These are phyloP conservation scores for Promerops cafer DNA, from an alignment of 2,113 vertebrate genomes.

Conservation along the genomic window DNA sequence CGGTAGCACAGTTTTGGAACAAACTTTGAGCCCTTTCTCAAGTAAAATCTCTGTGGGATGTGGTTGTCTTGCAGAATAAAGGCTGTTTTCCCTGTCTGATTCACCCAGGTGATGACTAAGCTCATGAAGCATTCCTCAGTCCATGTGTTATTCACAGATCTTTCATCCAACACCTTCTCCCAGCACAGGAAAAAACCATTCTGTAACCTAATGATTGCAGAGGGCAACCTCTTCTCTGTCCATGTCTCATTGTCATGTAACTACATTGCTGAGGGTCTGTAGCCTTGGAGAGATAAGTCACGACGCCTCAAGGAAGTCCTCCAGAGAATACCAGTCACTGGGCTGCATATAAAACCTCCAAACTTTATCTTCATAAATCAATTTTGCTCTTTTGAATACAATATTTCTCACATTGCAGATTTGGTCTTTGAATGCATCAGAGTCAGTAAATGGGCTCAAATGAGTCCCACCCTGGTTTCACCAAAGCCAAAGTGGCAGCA, in stretches of 20 bases:
- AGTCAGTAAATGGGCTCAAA: not conserved
- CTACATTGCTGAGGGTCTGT: not conserved
- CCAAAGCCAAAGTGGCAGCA: not conserved
- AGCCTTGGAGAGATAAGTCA: not conserved
- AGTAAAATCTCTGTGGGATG: not conserved
- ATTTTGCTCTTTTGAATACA: not conserved
- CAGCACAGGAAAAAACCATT: accelerated
- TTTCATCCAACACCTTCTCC: not conserved
- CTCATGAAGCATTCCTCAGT: not conserved
- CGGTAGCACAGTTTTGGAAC: not conserved
- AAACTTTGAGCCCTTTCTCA: not conserved
- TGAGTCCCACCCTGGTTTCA: not conserved
- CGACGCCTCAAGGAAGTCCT: not conserved
- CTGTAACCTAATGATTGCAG: accelerated
- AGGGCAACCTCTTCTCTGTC: not conserved
- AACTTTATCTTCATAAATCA: not conserved
- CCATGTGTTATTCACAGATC: not conserved
- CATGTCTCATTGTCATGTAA: accelerated
- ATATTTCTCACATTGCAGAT: not conserved
- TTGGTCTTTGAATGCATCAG: not conserved
- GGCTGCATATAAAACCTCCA: not conserved
- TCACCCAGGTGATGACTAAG: not conserved
- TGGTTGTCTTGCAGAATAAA: not conserved
- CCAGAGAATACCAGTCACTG: not conserved
- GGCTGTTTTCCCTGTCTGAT: not conserved